phyloP scores from a whole-genome alignment of 2,888 invertebrate genomes.

The Drosophila melanosoma region DNA sequence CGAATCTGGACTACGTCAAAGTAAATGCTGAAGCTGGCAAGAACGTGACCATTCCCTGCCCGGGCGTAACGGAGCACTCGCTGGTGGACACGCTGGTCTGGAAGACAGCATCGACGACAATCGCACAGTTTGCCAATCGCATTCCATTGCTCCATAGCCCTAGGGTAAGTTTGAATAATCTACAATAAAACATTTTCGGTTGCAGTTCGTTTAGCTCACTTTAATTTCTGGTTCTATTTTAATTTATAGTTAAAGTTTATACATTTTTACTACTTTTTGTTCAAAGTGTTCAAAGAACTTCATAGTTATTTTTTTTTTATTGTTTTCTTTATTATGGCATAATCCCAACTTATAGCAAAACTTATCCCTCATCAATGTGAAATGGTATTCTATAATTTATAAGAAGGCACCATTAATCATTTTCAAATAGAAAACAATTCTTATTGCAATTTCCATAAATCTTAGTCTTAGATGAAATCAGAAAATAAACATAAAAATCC shows the following conservation, averaged over 20 bases:
- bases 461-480: slow-evolving; percentile 14
- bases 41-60: slow-evolving; percentile 89
- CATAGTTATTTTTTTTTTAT: not conserved
- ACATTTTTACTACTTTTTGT: not conserved
- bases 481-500: slow-evolving; percentile 7
- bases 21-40: slow-evolving; percentile 88
- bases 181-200: not conserved
- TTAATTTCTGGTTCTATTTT: not conserved
- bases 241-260: not conserved
- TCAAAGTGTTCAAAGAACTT: not conserved
- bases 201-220: not conserved
- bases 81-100: slow-evolving; percentile 88
- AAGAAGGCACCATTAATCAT: not conserved
- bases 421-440: slow-evolving; percentile 8
- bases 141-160: slow-evolving; percentile 85
- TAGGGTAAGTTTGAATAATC: slow-evolving; percentile 81
- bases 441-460: slow-evolving; percentile 16
- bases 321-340: not conserved
- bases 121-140: slow-evolving; percentile 85
- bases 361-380: slow-evolving; percentile 1
- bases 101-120: slow-evolving; percentile 85
- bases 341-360: not conserved
- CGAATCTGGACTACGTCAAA: slow-evolving; percentile 87
- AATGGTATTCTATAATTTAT: slow-evolving; percentile 7
- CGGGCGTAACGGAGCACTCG: slow-evolving; percentile 89